A percentile compares a stretch with the other conserved stretches of the same genome.
Evolutionary conservation across 2,113 vertebrate species (phyloP).

Genomic region (Eptesicus fuscus): DNA sequence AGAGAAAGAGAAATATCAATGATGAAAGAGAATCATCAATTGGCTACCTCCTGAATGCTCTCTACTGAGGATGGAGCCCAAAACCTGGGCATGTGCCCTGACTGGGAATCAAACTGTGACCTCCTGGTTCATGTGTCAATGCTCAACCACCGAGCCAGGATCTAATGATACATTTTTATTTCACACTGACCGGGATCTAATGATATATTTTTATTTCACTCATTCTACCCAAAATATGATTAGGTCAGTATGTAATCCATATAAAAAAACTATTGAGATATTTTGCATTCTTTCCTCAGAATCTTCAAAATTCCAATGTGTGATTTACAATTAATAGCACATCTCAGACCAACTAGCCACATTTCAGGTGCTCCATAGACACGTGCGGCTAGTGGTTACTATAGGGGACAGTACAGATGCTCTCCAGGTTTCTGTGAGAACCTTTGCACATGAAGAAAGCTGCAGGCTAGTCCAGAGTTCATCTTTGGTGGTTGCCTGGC

Average conservation of each 20-base stretch:
- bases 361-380: not conserved
- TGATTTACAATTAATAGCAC: not conserved
- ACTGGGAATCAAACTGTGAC: no score
- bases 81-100: no score
- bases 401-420: not conserved
- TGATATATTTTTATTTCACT: not conserved
- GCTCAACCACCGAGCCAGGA: no score
- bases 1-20: no score
- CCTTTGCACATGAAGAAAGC: not conserved
- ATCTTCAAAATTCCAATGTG: not conserved
- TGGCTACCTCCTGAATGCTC: no score
- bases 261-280: not conserved
- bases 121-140: no score
- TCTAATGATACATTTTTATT: no score
- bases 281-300: not conserved
- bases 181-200: no score
- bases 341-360: not conserved
- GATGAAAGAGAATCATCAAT: no score
- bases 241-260: not conserved
- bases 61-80: no score
- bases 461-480: not conserved
- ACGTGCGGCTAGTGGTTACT: not conserved
- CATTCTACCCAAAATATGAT: not conserved
- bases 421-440: not conserved
- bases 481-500: not conserved